Evolutionary conservation across 2,888 invertebrate species (phyloP), one percentile per base, ranked within the genome.

Genomic region (Nomada fabriciana): DNA sequence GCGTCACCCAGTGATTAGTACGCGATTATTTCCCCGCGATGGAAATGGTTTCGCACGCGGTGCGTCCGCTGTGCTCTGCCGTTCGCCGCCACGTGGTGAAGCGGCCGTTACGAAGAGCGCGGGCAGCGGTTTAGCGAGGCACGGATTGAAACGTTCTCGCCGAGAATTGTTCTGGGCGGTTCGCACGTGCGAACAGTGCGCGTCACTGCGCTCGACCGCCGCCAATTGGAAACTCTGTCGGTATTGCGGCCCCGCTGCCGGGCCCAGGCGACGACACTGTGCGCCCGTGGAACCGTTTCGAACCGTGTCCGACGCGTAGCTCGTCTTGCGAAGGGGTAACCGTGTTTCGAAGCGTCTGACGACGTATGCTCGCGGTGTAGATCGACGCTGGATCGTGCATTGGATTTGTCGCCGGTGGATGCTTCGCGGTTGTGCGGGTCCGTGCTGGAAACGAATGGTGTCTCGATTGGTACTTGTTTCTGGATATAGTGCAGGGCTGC

Each of bases 61-160:
- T 7, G 29, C 29, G 29, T 7, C 7, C 5, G 29, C 29, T 7
- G 7, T 7, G 29, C 7, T 29, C 36, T 7, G 36, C 42, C 15
- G 15, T 25, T 25, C 20, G 5, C 18, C 50, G n/a, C 63, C 79
- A 76, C 79, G 79, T 76, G 77, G 76, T 20, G 64, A 55, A 50
- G 55, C 36, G 13, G 25, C 43, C 23, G 55, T 43, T 10, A 7
- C 23, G 11, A 55, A 36, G 67, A 47, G 63, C 63, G 76, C 60
- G 64, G 67, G 15, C 53, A 63, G 76, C 25, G 76, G 25, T 23
- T 29, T 78, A 55, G 43, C 18, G 25, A 4, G 13, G n/a, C 20
- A n/a, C 43, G 23, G 36, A 78, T 71, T 42, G 42, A 29, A 52
- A 47, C 47, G 55, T 63, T 29, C 5, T 23, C 25, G 25, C 20